Percentiles rank a stretch among this genome's conserved stretches.
phyloP scores from a whole-genome alignment of 2,888 invertebrate genomes.

The Nipponacmea schrenckii region DNA sequence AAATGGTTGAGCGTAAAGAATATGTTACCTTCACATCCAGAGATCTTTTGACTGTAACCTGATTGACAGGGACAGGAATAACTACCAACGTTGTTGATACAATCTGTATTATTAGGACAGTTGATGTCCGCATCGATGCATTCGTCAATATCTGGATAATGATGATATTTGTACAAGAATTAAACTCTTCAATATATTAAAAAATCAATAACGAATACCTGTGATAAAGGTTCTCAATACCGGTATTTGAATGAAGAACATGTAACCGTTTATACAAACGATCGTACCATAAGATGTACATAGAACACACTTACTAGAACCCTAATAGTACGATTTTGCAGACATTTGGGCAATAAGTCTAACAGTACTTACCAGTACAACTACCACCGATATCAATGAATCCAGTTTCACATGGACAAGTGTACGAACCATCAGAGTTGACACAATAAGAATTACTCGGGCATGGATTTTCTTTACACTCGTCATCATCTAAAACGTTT shows the following conservation, averaged over 20 bases:
- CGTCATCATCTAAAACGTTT: slow-evolving; percentile 15
- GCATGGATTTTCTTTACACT: slow-evolving; percentile 14
- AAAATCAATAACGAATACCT: too few species aligned
- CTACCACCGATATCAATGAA: slow-evolving; percentile 5
- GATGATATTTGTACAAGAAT: not conserved
- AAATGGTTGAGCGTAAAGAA: not conserved
- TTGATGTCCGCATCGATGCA: slow-evolving; percentile 10
- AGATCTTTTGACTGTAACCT: slow-evolving; percentile 4
- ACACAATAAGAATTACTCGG: slow-evolving; percentile 6
- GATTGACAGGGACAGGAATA: slow-evolving; percentile 21
- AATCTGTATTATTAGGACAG: slow-evolving; percentile 19
- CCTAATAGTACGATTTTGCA: too few species aligned
- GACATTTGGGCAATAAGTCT: too few species aligned
- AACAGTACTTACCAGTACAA: slow-evolving; percentile 13
- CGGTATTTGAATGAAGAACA: too few species aligned
- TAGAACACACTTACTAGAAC: too few species aligned
- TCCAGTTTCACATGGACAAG: slow-evolving; percentile 13
- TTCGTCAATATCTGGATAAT: slow-evolving; percentile 27
- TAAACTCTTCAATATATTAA: too few species aligned
- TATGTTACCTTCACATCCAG: slow-evolving; percentile 17
- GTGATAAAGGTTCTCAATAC: too few species aligned
- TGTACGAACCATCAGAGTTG: slow-evolving; percentile 21
- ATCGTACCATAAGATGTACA: too few species aligned
- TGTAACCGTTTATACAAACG: too few species aligned
- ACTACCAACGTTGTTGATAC: slow-evolving; percentile 21